A percentile compares a stretch with the other conserved stretches of the same genome.
These are phyloP conservation scores for Stigmatopora nigra DNA, from an alignment of 2,113 vertebrate genomes.

Conservation along the genomic window DNA sequence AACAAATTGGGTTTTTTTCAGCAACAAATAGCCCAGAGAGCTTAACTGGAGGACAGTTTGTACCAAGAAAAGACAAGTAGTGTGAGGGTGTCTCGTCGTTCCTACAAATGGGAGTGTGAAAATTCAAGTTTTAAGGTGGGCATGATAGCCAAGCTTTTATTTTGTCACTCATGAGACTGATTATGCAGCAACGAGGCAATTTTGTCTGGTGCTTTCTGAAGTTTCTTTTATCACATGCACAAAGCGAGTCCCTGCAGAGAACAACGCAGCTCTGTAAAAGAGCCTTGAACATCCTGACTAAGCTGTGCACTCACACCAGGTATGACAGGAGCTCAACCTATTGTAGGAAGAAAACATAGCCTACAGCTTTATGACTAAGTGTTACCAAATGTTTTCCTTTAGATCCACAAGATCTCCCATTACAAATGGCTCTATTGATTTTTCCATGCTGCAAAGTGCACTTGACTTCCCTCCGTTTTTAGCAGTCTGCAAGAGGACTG, in stretches of 20 bases:
- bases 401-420: constrained; percentile 52
- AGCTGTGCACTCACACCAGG: constrained; percentile 39
- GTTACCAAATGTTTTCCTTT: constrained; percentile 59
- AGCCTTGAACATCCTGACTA: constrained; percentile 39
- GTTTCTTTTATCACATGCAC: constrained; percentile 32
- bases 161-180: constrained; percentile 27
- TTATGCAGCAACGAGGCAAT: constrained; percentile 23
- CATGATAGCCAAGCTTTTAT: constrained; percentile 27
- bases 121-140: constrained; percentile 19
- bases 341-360: constrained; percentile 46
- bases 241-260: constrained; percentile 42
- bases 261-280: constrained; percentile 33
- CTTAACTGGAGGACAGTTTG: constrained; percentile 17
- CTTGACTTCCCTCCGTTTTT: constrained; percentile 34
- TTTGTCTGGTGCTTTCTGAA: constrained; percentile 26
- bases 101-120: constrained; percentile 17
- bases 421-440: constrained; percentile 59
- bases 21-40: constrained; percentile 33
- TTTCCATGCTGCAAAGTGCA: constrained; percentile 45
- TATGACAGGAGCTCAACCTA: constrained; percentile 33
- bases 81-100: constrained; percentile 18
- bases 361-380: constrained; percentile 62
- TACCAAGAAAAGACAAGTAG: not conserved
- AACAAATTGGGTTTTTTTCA: constrained; percentile 31
- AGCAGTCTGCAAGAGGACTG: constrained; percentile 25